Conservation (phyloP, 30 jellyfish, hydroid and myxozoan species). For the Aurelia aurita region DNA sequence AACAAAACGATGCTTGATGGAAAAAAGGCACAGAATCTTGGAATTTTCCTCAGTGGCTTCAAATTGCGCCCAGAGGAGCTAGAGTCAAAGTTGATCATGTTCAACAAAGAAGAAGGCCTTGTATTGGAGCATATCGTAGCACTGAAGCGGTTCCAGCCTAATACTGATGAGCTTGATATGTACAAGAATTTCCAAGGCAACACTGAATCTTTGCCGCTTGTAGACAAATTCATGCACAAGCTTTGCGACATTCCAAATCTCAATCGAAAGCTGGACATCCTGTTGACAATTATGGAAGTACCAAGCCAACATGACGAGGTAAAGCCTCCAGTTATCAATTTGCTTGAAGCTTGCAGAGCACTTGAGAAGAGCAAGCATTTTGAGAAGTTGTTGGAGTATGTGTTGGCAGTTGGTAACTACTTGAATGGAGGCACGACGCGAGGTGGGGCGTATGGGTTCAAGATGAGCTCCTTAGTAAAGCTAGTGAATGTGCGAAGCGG, state of each 20-base stretch:
- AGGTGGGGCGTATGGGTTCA: slow-evolving; percentile 98
- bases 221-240: slow-evolving; percentile 80
- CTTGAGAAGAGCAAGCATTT: slow-evolving; percentile 60
- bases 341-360: slow-evolving; percentile 68
- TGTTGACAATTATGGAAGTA: slow-evolving; percentile 82
- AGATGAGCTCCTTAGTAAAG: slow-evolving; percentile 79
- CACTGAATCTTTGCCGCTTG: slow-evolving; percentile 41
- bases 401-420: slow-evolving; percentile 86
- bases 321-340: slow-evolving; percentile 51
- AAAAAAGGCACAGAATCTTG: slow-evolving; percentile 95
- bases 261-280: slow-evolving; percentile 73
- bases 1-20: slow-evolving; percentile 82
- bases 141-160: slow-evolving; percentile 91
- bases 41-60: slow-evolving; percentile 93
- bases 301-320: slow-evolving; percentile 76
- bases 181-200: slow-evolving; percentile 77
- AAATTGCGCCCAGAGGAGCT: slow-evolving; percentile 76
- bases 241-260: slow-evolving; percentile 82
- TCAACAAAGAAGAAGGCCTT: slow-evolving; percentile 76
- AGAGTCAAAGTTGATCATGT: slow-evolving; percentile 71
- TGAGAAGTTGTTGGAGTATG: slow-evolving; percentile 70
- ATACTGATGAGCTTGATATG: slow-evolving; percentile 93
- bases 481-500: slow-evolving; percentile 77
- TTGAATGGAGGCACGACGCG: slow-evolving; percentile 93
- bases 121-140: slow-evolving; percentile 85